Conservation (phyloP, 2,888 invertebrate species). For the Rhamnusium bicolor region DNA sequence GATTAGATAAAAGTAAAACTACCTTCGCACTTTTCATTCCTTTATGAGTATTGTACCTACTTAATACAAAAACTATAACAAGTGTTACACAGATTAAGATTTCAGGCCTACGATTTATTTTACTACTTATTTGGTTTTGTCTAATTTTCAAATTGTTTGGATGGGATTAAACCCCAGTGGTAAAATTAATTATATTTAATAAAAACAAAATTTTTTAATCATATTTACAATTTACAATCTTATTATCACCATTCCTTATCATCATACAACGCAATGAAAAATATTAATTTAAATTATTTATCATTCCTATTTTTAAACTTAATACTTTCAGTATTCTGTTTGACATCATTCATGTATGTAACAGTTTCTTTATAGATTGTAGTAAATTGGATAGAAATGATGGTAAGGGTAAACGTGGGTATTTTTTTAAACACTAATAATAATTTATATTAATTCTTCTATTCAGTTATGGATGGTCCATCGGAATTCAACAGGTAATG, state of each 20-base stretch:
- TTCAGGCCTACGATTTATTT: not conserved
- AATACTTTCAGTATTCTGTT: constrained; percentile 31
- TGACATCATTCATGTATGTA: constrained; percentile 30
- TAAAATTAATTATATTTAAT: constrained; percentile 1
- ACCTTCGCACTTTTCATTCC: no score
- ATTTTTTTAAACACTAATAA: not conserved
- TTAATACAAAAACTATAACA: not conserved
- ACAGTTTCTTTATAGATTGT: constrained; percentile 21
- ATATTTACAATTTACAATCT: constrained; percentile 37
- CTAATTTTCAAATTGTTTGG: not conserved
- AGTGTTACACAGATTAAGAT: not conserved
- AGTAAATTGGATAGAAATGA: constrained; percentile 23
- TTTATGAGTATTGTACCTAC: no score
- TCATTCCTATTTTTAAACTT: constrained; percentile 43
- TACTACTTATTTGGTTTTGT: not conserved
- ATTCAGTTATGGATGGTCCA: not conserved
- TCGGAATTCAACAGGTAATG: not conserved
- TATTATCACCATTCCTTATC: constrained; percentile 41
- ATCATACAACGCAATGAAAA: constrained; percentile 35
- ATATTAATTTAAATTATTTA: constrained; percentile 39
- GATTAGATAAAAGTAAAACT: no score
- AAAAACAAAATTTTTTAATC: constrained; percentile 23
- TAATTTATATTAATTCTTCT: not conserved
- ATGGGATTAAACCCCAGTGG: constrained; percentile 3
- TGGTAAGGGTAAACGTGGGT: constrained; percentile 4